Evolutionary conservation across 2,797 vertebrate species (phyloP).

Genomic region (Micrastur ruficollis): DNA sequence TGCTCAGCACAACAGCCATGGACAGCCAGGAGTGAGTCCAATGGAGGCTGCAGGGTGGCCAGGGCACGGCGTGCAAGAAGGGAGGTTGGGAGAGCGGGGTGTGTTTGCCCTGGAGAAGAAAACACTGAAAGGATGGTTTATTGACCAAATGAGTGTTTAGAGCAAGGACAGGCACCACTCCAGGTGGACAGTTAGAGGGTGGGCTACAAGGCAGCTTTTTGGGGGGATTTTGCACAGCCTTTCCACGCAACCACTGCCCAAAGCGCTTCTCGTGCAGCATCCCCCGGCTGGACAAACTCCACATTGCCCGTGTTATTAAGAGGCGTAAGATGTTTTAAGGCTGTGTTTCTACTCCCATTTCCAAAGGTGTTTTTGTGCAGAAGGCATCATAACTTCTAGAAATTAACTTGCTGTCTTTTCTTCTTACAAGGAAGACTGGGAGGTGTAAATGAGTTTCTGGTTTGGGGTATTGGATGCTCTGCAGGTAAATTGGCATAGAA

Average conservation of each 20-base stretch:
- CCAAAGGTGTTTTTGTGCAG: neutral
- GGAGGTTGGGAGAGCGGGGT: neutral
- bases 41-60: neutral
- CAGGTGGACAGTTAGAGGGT: too few relatives aligned
- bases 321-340: neutral
- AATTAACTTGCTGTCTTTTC: neutral
- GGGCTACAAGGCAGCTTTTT: neutral
- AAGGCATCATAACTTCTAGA: neutral
- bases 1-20: neutral
- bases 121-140: neutral
- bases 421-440: rapidly evolving
- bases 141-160: neutral
- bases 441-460: neutral
- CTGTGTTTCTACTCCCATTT: neutral
- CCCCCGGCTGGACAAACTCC: neutral
- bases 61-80: neutral
- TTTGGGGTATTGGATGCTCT: neutral
- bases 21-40: rapidly evolving
- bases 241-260: neutral
- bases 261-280: neutral
- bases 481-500: neutral
- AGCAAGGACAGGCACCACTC: neutral
- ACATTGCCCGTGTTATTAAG: too few relatives aligned
- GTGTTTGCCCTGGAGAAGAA: neutral
- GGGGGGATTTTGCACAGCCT: neutral